Base-by-base conservation (phyloP, 2,888 invertebrate genomes). In the Plusia festucae region DNA sequence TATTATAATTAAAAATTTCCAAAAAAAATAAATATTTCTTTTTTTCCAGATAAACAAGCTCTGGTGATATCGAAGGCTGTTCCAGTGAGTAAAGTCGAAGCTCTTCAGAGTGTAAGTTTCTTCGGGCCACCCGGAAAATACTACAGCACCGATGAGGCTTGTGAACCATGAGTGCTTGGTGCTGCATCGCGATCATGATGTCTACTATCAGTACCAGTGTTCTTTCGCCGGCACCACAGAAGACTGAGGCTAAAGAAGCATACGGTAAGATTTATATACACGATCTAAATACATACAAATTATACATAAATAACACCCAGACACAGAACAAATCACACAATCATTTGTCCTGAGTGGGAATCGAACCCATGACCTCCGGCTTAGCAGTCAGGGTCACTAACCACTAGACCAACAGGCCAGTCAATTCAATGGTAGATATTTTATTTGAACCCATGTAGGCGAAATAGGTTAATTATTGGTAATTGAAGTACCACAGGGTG, bases 141-240 rank as follows among this genome's bases (percentile, higher is more conserved):
- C 83, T 81, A 67, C 84, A 85, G 88, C 85, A 90, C 91, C 87
- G 89, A 94, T 93, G 93, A 85, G 88, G 90, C 88, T 90, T 82
- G 81, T 86, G 89, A 93, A 93, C 77, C 91, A 95, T 95, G 94
- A 90, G 88, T 90, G 87, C 90, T 86, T 95, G 94, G 94, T 93
- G 91, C 89, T 93, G 90, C 84, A 85, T 94, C 88, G 89, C 91
- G 90, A 88, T 95, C 84, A 91, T 93, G 85, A 91, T 94, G 91
- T 88, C 90, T 74, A 91, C 94, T 82, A 90, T 95, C 87, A 93
- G 92, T 87, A 93, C 89, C 65, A 88, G 91, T 52, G 90, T 93
- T 49, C 83, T 93, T 11, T 90, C 93, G 44, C 93, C 93, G 56
- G 91, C 93, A 24, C 93, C 94, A 40, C 89, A 90, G 78, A 93